Conservation (phyloP, 2,113 vertebrate genomes). For the Gnathonemus echidnorhynchus region DNA sequence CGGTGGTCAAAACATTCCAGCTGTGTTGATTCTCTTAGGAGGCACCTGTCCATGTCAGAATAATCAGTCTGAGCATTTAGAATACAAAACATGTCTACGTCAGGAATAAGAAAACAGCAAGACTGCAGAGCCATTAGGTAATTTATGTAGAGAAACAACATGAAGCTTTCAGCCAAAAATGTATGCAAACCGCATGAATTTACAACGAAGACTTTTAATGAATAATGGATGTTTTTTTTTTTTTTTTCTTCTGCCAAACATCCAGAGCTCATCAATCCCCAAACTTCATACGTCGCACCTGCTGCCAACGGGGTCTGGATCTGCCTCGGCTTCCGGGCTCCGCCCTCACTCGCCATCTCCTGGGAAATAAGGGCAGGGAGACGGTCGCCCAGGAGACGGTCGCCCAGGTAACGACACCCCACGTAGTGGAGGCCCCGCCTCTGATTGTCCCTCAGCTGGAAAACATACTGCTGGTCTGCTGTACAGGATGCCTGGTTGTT, state of each 20-base stretch:
- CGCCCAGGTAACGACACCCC: neutral
- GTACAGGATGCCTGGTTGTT: neutral
- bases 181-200: slow-evolving; percentile 12
- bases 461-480: neutral
- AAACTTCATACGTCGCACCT: neutral
- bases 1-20: neutral
- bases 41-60: neutral
- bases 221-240: slow-evolving; percentile 32
- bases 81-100: neutral
- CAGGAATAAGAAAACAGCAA: neutral
- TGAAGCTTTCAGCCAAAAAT: slow-evolving; percentile 5
- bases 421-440: neutral
- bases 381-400: neutral
- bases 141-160: slow-evolving; percentile 14
- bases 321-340: neutral
- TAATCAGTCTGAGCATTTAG: neutral
- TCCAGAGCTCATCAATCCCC: neutral
- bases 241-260: slow-evolving; percentile 8
- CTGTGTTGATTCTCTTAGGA: no score
- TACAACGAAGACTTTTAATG: slow-evolving; percentile 27
- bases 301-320: neutral
- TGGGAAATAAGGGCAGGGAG: neutral
- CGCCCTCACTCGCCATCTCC: neutral
- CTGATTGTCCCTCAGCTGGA: neutral
- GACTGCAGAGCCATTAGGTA: neutral